Evolutionary conservation across 2,888 invertebrate species (phyloP), one percentile per base, ranked within the genome.

Genomic region (Cremastinae sp.): DNA sequence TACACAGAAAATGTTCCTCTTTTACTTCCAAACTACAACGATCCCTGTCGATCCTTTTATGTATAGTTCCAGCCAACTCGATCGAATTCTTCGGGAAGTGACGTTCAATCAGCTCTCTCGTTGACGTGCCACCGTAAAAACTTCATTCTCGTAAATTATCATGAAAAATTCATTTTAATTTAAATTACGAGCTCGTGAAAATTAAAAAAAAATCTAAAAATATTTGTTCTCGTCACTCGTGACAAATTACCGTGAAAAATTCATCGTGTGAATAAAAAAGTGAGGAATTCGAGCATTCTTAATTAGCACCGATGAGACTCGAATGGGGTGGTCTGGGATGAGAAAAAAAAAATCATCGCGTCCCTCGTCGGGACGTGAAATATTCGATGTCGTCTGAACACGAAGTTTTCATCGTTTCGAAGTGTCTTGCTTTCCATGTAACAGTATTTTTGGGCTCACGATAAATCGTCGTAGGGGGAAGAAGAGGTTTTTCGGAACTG

Each of bases 61-160:
- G n/a, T n/a, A n/a, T n/a, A 59, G 55, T 61, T 35, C 37, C 18
- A 22, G 45, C 18, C 14, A 28, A 61, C 56, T 28, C 61, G 69
- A 74, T 74, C 59, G 18, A 39, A 61, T 74, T 47, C 28, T n/a
- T n/a, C 28, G 2, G 28, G 74, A 68, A 59, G 51, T 10, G 47
- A 61, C 56, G 65, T 47, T 58, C 18, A 51, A 65, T n/a, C n/a
- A n/a, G n/a, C n/a, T n/a, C 58, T 65, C 65, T 58, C 65, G 58
- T 28, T 37, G 35, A 61, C 51, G 16, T 12, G 9, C 12, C 59
- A 64, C 12, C 71, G 64, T 51, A 16, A 16, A 65, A 72, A 58
- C 58, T 56, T 14, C 28, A 43, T 58, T 56, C n/a, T 56, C 16
- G 18, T 28, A 2, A 28, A 28, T 28, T 28, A 28, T 5, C 28